Evolutionary conservation across 2,797 vertebrate genomes (phyloP), one percentile per base, ranked within the genome.

Genomic region (Rhinoraja longicauda): DNA sequence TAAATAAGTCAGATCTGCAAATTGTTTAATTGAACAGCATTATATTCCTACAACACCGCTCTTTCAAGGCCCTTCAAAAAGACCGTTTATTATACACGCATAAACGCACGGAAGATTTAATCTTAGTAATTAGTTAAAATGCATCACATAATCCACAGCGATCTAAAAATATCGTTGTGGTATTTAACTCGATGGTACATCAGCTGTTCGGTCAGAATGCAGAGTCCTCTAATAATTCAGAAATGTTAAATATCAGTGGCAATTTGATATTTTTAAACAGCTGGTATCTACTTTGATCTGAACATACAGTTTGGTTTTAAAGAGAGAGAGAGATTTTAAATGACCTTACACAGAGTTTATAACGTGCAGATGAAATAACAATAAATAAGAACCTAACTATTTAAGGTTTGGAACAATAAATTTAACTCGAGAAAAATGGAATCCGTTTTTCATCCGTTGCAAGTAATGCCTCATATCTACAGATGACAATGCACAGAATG

Each of bases 261-360:
- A 90, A 91, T 70, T 73, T 91, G 39, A 91, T 91, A 12, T 72
- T 45, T 91, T 72, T 73, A 15, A 91, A 73, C 90, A 91, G 90
- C 70, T 91, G 84, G 59, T 62, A 64, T 19, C 6, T n/a, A 62
- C 82, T 62, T 86, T 12, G n/a, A 88, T 32, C 59, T 88, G 64
- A 88, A 88, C 64, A 88, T 59, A 26, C 62, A n/a, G 59, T 32
- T 6, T 84, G 88, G 32, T 59, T 88, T 64, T 88, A 88, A n/a
- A 88, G 26, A 59, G 39, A 82, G 79, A 2, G 9, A 84, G 15
- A n/a, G 57, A 32, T 88, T n/a, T 88, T 88, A 59, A 88, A 59
- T 64, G 59, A 64, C 57, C 84, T 64, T 88, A 64, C 84, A 17
- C 59, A 64, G 26, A 64, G 84, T n/a, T 64, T 64, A 77, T 77